phyloP scores from a whole-genome alignment of 2,888 invertebrate species.

The Germaria angustata region DNA sequence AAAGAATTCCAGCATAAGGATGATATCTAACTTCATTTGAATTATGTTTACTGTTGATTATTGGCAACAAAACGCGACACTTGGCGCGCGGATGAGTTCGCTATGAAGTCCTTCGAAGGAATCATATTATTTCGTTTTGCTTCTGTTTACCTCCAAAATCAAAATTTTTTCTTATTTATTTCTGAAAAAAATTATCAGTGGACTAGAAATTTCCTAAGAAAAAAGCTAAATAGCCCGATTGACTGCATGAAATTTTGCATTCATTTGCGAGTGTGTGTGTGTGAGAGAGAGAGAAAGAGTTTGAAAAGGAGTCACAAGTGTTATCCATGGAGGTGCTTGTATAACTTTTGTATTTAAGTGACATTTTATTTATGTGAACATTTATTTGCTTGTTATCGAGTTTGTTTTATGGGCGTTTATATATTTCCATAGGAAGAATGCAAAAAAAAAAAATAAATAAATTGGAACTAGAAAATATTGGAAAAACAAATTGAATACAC shows the following conservation, averaged over 20 bases:
- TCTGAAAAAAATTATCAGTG: too few relatives aligned
- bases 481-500: not conserved
- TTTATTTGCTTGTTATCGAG: constrained; percentile 14
- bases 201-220: too few relatives aligned
- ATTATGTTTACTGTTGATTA: too few relatives aligned
- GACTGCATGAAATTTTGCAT: constrained; percentile 52
- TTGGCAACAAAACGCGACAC: too few relatives aligned
- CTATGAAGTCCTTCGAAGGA: too few relatives aligned
- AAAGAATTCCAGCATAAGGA: too few relatives aligned
- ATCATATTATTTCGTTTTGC: too few relatives aligned
- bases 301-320: not conserved
- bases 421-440: constrained; percentile 10
- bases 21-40: too few relatives aligned
- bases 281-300: not conserved
- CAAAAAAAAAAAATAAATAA: not conserved
- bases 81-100: too few relatives aligned
- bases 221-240: too few relatives aligned
- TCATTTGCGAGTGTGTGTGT: not conserved
- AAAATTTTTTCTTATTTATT: too few relatives aligned
- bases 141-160: too few relatives aligned
- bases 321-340: not conserved
- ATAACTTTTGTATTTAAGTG: constrained; percentile 25
- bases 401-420: constrained; percentile 1
- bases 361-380: constrained; percentile 46
- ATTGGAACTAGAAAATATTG: not conserved